These are phyloP conservation scores for Microtus richardsoni DNA, from an alignment of 2,113 vertebrate genomes.

Conservation along the genomic window DNA sequence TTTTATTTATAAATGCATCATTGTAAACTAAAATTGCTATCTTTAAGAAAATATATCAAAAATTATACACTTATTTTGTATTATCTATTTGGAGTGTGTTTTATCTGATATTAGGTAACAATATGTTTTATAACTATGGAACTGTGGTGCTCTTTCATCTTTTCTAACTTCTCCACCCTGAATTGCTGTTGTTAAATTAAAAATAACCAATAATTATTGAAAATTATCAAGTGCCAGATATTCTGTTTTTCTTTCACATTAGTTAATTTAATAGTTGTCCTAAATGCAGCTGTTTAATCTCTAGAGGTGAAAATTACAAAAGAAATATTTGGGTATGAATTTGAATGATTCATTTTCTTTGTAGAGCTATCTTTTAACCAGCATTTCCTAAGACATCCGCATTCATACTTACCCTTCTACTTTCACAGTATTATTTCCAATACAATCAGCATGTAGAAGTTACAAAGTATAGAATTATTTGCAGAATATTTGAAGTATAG, in stretches of 20 bases:
- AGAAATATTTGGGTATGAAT: background rate
- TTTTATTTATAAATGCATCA: constrained; percentile 19
- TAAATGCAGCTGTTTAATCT: background rate
- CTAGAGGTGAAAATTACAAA: background rate
- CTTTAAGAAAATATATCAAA: background rate
- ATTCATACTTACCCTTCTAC: background rate
- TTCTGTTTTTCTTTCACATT: background rate
- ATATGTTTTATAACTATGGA: background rate
- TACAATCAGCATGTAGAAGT: background rate
- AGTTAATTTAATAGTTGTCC: background rate
- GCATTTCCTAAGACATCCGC: background rate
- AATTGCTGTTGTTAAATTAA: background rate
- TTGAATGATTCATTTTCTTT: background rate
- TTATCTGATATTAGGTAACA: background rate
- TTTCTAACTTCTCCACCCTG: background rate
- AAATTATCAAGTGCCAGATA: background rate
- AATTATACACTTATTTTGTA: background rate
- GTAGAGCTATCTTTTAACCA: background rate
- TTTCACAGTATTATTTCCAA: background rate
- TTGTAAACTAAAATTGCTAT: background rate
- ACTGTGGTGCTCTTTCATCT: background rate
- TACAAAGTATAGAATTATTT: background rate
- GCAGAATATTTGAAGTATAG: background rate
- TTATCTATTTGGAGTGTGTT: background rate
- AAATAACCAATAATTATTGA: constrained; percentile 29